Evolutionary conservation across 2,888 invertebrate genomes (phyloP).

Genomic region (Pammene aurita): DNA sequence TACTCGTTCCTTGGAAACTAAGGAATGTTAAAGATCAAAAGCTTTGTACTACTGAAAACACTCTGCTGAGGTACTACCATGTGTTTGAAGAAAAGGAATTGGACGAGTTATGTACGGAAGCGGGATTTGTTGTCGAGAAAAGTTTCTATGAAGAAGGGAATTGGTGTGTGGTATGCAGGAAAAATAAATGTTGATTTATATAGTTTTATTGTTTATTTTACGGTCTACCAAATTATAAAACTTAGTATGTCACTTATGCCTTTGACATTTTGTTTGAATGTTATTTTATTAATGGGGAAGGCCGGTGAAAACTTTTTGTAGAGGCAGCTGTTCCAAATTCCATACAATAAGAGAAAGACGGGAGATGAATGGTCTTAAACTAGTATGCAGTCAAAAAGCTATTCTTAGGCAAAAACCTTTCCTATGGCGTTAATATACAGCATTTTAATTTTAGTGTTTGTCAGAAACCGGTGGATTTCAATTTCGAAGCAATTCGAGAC

Average conservation of each 20-base stretch:
- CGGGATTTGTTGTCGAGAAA: slow-evolving; percentile 82
- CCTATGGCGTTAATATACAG: no score
- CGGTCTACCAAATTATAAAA: slow-evolving; percentile 62
- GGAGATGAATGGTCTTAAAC: no score
- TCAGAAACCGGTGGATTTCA: no score
- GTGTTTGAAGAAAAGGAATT: slow-evolving; percentile 95
- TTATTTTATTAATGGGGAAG: no score
- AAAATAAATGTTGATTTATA: slow-evolving; percentile 59
- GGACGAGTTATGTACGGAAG: slow-evolving; percentile 84
- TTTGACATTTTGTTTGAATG: no score
- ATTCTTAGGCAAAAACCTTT: no score
- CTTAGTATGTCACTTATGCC: neutral
- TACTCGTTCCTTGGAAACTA: slow-evolving; percentile 97
- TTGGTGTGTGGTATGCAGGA: slow-evolving; percentile 93
- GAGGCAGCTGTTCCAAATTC: no score
- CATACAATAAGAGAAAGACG: no score
- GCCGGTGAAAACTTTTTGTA: no score
- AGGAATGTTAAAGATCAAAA: slow-evolving; percentile 62
- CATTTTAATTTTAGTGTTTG: no score
- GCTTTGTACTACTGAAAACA: slow-evolving; percentile 66
- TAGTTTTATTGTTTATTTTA: slow-evolving; percentile 55
- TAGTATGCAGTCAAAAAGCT: no score
- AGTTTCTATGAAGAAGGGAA: slow-evolving; percentile 98
- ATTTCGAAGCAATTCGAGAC: no score
- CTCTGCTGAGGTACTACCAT: slow-evolving; percentile 94